Base-by-base conservation (phyloP, 2,888 invertebrate genomes). In the Lottia scabra region DNA sequence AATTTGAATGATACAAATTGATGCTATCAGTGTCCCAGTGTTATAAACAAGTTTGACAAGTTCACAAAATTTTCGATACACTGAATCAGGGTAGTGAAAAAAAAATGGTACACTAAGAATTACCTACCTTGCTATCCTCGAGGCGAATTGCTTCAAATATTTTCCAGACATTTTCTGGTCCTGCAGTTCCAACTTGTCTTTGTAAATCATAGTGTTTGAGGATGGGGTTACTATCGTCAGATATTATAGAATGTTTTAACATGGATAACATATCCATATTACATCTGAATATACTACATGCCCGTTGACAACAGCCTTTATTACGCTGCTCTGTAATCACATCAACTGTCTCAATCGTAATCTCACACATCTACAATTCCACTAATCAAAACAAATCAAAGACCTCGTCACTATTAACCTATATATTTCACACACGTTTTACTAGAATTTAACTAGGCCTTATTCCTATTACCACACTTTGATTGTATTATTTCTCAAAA, bases 131-230 rank as follows among this genome's bases (percentile, higher is more conserved):
- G 82, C 94, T 94, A 86, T 98, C 97, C 78, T 93, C 93, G 90
- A 96, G 96, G 82, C 96, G 92, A 86, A 93, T 94, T 0, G 95
- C 97, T 82, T 97, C 96, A 89, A 95, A 95, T 78, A 98, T 94
- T 86, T 94, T 94, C 98, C 98, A 98, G 65, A 95, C 93, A 80
- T 95, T 92, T 84, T 96, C 96, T 0, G 96, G 96, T 0, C 98
- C 98, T 1, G 94, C 94, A 73, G 93, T 93, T 72, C 93, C 93
- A 70, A 92, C 91, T 87, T 95, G 95, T 84, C 94, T 94, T 69
- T 96, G 95, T 79, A 97, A 93, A 82, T 96, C 95, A 90, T 95
- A 98, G 90, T 93, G 94, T 86, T 95, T 94, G 87, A 94, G 93
- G 85, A 98, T 96, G 56, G 97, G 96, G 81, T 91, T 91, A 65